Percentiles rank a stretch among this genome's conserved stretches.
phyloP scores from a whole-genome alignment of 1,140 invertebrate genomes.

The Ostrea edulis region DNA sequence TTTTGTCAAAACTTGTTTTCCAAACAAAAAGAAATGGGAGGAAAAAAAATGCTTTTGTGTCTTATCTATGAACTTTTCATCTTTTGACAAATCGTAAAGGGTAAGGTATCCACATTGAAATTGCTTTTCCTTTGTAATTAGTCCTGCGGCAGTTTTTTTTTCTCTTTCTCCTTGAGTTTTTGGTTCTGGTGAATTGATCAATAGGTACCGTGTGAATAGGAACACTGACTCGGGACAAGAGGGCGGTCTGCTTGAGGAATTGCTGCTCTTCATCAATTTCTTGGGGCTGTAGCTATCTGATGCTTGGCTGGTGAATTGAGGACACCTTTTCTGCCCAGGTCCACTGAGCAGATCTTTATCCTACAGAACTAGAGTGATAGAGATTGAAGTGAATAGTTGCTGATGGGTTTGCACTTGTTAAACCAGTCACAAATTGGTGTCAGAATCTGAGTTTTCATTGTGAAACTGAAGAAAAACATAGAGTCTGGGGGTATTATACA shows the following conservation, averaged over 20 bases:
- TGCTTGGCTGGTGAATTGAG: conserved; percentile 28
- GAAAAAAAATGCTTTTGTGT: conserved; percentile 7
- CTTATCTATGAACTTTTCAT: conserved; percentile 28
- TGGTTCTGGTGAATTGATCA: conserved; percentile 21
- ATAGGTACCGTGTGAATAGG: conserved; percentile 3
- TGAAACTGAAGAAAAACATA: neutral
- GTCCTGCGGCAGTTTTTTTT: neutral
- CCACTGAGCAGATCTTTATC: conserved; percentile 16
- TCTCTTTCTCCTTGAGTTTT: conserved; percentile 12
- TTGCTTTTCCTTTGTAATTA: conserved; percentile 23
- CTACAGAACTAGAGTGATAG: conserved; percentile 14
- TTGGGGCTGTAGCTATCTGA: conserved; percentile 25
- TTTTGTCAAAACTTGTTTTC: conserved; percentile 5
- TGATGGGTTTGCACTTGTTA: conserved; percentile 29
- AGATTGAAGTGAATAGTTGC: conserved; percentile 18
- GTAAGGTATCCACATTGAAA: conserved; percentile 13
- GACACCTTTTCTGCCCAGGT: conserved; percentile 6
- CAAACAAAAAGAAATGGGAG: neutral
- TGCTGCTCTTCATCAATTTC: conserved; percentile 15
- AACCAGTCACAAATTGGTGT: neutral
- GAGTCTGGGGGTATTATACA: neutral
- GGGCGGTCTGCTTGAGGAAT: neutral
- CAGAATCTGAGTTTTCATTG: neutral
- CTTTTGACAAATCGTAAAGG: conserved; percentile 16
- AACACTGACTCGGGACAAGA: neutral